phyloP scores from a whole-genome alignment of 2,113 vertebrate species.

The Larimichthys polyactis region DNA sequence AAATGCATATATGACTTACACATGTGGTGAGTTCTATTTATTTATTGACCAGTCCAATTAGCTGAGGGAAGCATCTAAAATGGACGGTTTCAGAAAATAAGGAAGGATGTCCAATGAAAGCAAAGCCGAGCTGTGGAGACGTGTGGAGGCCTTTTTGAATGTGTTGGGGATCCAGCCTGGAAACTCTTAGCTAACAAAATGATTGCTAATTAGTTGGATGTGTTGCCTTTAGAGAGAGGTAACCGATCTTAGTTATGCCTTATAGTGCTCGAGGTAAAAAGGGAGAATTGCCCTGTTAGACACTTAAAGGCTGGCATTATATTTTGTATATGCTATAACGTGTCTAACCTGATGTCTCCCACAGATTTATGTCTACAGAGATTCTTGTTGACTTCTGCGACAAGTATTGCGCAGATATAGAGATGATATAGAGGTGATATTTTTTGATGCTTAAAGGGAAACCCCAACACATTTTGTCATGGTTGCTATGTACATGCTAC shows the following conservation, averaged over 20 bases:
- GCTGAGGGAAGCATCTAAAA: not conserved
- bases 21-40: constrained; percentile 33
- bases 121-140: constrained; percentile 29
- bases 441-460: constrained; percentile 61
- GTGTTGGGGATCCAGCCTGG: not conserved
- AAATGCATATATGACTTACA: constrained; percentile 38
- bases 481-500: constrained; percentile 5
- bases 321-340: constrained; percentile 32
- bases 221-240: constrained; percentile 1
- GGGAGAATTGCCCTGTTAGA: not conserved
- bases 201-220: not conserved
- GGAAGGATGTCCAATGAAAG: constrained; percentile 46
- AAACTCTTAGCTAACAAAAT: not conserved
- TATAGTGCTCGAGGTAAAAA: constrained; percentile 24
- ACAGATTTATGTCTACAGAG: not conserved
- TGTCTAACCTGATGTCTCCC: not conserved
- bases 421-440: constrained; percentile 26
- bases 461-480: constrained; percentile 2
- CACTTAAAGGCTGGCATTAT: constrained; percentile 3
- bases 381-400: not conserved
- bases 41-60: constrained; percentile 20
- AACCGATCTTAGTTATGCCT: constrained; percentile 46
- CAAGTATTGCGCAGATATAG: not conserved
- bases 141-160: constrained; percentile 20
- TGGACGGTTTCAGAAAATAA: not conserved